Base-by-base conservation (phyloP, 2,797 vertebrate species). In the Sphenopsis melanotis region DNA sequence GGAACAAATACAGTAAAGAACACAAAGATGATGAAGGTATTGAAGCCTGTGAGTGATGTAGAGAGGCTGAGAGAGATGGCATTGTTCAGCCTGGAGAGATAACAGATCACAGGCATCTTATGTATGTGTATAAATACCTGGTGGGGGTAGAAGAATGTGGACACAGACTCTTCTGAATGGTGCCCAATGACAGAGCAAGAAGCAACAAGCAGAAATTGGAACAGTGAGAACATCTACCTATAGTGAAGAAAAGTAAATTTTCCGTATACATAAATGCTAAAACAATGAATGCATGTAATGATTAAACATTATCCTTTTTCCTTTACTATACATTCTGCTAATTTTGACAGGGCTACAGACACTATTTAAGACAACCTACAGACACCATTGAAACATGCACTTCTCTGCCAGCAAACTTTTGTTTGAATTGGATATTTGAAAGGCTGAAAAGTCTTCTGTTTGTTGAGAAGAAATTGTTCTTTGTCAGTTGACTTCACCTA, bases 401-500 rank as follows among this genome's bases (percentile, higher is more conserved):
- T 50, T 84, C 15, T 63, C 39, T 65, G 18, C 19, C 63, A 82
- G 29, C 29, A 92, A 84, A n/a, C 15, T 63, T 72, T 74, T 1
- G 0, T 80, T 77, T 82, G n/a, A 55, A 32, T 21, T 80, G 24
- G 41, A 8, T 81, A 34, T 91, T 83, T 93, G 39, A 83, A 80
- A 85, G 53, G 23, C 22, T 87, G 24, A 68, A 78, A 95, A 83
- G 19, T 74, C 75, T 89, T 65, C 21, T 2, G 21, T 78, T 71
- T 86, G 26, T 55, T 60, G 34, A 87, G 39, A 20, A 83, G 29
- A 92, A 80, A 75, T 23, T 93, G 26, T 81, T 85, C 41, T 74
- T 91, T 91, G 12, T 64, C 64, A 85, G 53, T 69, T 81, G 82
- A 91, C 72, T 94, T 90, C 85, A 94, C 34, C 17, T 72, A 53